These are phyloP conservation scores for Sinella curviseta DNA, from an alignment of 1,140 invertebrate species.

Conservation along the genomic window DNA sequence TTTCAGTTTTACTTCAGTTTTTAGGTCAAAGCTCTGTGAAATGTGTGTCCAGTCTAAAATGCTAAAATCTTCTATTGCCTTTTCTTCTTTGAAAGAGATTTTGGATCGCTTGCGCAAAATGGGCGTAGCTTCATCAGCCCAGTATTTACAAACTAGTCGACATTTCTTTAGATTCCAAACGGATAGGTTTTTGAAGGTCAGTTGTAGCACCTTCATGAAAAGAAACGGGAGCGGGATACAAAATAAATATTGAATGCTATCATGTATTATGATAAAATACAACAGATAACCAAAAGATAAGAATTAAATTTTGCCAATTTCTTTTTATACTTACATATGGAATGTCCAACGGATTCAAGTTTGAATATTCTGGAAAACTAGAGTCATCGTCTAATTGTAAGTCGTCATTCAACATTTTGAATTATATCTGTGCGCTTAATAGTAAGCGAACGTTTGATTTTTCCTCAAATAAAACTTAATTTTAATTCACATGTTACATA, in stretches of 20 bases:
- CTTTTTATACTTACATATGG: constrained; percentile 12
- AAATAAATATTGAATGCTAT: too few species aligned
- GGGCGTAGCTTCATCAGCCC: constrained; percentile 11
- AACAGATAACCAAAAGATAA: too few species aligned
- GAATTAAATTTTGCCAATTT: background rate
- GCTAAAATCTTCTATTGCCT: background rate
- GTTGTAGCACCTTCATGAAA: constrained; percentile 11
- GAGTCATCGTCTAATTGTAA: background rate
- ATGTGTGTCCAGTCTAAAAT: background rate
- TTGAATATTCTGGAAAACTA: background rate
- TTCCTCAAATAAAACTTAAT: too few species aligned
- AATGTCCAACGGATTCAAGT: constrained; percentile 20
- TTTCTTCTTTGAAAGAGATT: background rate
- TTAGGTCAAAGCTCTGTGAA: background rate
- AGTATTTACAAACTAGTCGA: constrained; percentile 19
- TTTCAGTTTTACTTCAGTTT: constrained; percentile 17
- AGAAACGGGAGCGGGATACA: background rate
- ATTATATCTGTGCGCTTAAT: too few species aligned
- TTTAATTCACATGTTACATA: too few species aligned
- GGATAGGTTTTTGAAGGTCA: background rate
- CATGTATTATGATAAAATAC: too few species aligned
- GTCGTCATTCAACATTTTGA: too few species aligned
- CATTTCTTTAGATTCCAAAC: constrained; percentile 1
- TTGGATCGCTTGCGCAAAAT: background rate
- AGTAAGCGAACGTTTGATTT: too few species aligned